Percentiles rank a stretch among this genome's conserved stretches.
These are phyloP conservation scores for Hyles vespertilio DNA, from an alignment of 1,140 invertebrate genomes.

Conservation along the genomic window DNA sequence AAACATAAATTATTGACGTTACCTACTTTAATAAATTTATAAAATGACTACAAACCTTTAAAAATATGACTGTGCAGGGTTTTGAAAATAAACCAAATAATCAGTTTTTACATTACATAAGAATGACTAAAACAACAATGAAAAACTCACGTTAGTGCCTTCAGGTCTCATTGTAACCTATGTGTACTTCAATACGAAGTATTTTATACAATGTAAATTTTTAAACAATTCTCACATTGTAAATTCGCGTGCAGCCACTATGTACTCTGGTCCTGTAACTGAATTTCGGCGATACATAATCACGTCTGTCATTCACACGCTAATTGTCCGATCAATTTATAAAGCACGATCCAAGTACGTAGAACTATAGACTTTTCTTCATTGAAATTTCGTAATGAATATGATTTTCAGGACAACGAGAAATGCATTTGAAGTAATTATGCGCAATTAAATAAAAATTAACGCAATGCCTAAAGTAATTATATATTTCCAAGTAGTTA, in stretches of 20 bases:
- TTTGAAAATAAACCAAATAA: background rate
- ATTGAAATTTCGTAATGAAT: background rate
- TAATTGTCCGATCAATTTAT: constrained; percentile 54
- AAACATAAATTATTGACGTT: no score
- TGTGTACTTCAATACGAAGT: no score
- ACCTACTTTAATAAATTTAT: no score
- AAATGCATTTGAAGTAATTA: no score
- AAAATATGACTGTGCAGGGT: background rate
- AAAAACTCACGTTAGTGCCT: constrained; percentile 1
- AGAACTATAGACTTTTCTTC: background rate
- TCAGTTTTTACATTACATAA: background rate
- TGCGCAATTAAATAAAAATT: no score
- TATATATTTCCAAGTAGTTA: no score
- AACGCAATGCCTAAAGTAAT: no score
- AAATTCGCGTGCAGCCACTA: constrained; percentile 16
- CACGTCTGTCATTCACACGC: constrained; percentile 25
- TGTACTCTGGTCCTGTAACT: constrained; percentile 26
- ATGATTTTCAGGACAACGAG: no score
- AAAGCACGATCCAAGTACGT: constrained; percentile 38
- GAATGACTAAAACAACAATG: no score
- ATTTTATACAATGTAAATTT: background rate
- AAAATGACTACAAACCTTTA: background rate
- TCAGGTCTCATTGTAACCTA: no score
- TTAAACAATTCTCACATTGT: constrained; percentile 3
- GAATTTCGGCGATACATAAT: constrained; percentile 30